Evolutionary conservation across 2,797 vertebrate species (phyloP), one percentile per base, ranked within the genome.

Genomic region (Nyctalus aviator): DNA sequence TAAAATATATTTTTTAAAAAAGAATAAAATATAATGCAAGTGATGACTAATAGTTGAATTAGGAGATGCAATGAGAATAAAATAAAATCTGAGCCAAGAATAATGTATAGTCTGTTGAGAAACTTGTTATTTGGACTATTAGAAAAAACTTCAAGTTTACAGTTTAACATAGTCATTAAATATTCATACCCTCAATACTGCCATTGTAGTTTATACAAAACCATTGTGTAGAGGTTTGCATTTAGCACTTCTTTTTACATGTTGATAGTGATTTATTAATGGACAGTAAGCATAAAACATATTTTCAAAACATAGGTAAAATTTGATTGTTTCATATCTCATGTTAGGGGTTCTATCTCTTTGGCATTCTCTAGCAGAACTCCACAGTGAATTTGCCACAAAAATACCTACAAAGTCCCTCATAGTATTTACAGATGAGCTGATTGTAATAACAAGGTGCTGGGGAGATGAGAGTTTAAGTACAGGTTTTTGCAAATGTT

Each of bases 181-280:
- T 85, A n/a, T 62, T 88, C 8, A 35, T 46, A 81, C 2, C n/a
- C 27, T 23, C 62, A 35, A 27, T 59, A 78, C 25, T 46, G 96
- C 95, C 95, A 97, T 97, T 96, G 95, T 97, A 98, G 97, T 98
- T 98, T 96, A 97, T 96, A 97, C 96, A 97, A 94, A 98, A 95
- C 95, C 94, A 91, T 97, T 98, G 96, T 98, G 98, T 99, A 98
- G 98, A 98, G 98, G 98, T 98, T 98, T 98, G 98, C 98, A 98
- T 98, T 98, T 98, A 98, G 98, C 98, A 98, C 98, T 98, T 98
- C 98, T 98, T 98, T 98, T 98, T 98, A 98, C 99, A 98, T 99
- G 98, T 99, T 98, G 98, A 98, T 99, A 98, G 98, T 98, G 98
- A 98, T 99, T 99, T 99, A 98, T 97, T 99, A 99, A 99, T 98